A percentile compares a stretch with the other conserved stretches of the same genome.
phyloP scores from a whole-genome alignment of 2,797 vertebrate species.

The Enteromius afrohamiltoni region DNA sequence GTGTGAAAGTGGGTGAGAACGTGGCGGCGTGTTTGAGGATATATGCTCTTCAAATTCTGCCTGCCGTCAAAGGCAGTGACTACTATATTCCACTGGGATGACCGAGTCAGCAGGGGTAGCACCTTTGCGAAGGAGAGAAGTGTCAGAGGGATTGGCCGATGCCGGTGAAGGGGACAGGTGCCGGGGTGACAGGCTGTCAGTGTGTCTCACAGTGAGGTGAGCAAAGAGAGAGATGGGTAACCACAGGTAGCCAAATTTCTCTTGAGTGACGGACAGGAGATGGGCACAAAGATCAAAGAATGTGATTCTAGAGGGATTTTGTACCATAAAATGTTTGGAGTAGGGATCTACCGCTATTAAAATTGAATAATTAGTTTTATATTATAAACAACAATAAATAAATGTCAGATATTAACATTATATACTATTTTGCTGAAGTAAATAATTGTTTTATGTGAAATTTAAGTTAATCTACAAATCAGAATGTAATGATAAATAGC shows the following conservation, averaged over 20 bases:
- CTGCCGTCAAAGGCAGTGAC: slow-evolving; percentile 23
- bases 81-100: slow-evolving; percentile 13
- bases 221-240: slow-evolving; percentile 45
- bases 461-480: neutral
- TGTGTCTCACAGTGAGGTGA: slow-evolving; percentile 40
- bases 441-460: neutral
- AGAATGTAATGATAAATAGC: neutral
- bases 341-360: neutral
- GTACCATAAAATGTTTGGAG: slow-evolving; percentile 27
- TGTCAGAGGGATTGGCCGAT: slow-evolving; percentile 51
- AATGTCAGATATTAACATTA: neutral
- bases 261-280: slow-evolving; percentile 37
- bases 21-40: slow-evolving; percentile 35
- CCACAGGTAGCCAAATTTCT: slow-evolving; percentile 54
- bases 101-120: slow-evolving; percentile 39
- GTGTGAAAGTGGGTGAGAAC: slow-evolving; percentile 36
- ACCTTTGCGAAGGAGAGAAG: slow-evolving; percentile 39
- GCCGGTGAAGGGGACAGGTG: slow-evolving; percentile 37
- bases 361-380: neutral
- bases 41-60: slow-evolving; percentile 35
- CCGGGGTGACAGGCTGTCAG: slow-evolving; percentile 57
- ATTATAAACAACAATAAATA: neutral
- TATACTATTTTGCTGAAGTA: neutral
- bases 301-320: slow-evolving; percentile 26
- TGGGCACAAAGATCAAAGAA: slow-evolving; percentile 37